These are phyloP conservation scores for Coenonympha glycerion DNA, from an alignment of 2,888 invertebrate genomes.

Conservation along the genomic window DNA sequence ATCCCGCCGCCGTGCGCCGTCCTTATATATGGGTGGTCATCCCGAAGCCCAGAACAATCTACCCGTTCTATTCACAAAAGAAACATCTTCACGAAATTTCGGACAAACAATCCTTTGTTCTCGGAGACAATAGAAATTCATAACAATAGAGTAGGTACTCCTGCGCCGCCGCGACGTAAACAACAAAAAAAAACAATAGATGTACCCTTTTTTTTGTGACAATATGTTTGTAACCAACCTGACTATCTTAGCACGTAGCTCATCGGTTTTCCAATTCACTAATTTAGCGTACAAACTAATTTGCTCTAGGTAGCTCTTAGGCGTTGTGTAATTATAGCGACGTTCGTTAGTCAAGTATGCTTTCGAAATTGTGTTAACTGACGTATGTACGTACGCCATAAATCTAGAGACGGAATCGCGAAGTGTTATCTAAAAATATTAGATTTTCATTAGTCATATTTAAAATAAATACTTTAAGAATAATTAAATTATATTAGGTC, in stretches of 20 bases:
- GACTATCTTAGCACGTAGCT: slow-evolving; percentile 89
- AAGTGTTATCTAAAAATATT: slow-evolving; percentile 73
- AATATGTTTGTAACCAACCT: slow-evolving; percentile 63
- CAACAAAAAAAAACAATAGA: too few species aligned
- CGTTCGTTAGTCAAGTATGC: slow-evolving; percentile 91
- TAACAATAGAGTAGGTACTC: too few species aligned
- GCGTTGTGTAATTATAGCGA: slow-evolving; percentile 97
- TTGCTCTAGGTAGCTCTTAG: slow-evolving; percentile 97
- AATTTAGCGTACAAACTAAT: slow-evolving; percentile 94
- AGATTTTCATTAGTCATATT: background rate
- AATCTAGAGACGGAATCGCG: slow-evolving; percentile 91
- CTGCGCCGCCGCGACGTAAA: too few species aligned
- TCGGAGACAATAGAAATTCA: too few species aligned
- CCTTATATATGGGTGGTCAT: too few species aligned
- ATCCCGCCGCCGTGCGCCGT: too few species aligned
- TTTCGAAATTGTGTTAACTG: slow-evolving; percentile 92
- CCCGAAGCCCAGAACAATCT: too few species aligned
- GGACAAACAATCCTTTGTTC: too few species aligned
- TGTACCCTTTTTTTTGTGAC: too few species aligned
- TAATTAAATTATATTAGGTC: slow-evolving; percentile 3
- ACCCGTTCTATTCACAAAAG: too few species aligned
- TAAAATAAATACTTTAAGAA: background rate
- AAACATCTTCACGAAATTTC: too few species aligned
- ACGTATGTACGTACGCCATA: slow-evolving; percentile 96
- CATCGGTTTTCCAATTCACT: slow-evolving; percentile 87